A percentile compares a stretch with the other conserved stretches of the same genome.
Conservation (phyloP, 2,888 invertebrate genomes). For the Acanthosepion esculentum region DNA sequence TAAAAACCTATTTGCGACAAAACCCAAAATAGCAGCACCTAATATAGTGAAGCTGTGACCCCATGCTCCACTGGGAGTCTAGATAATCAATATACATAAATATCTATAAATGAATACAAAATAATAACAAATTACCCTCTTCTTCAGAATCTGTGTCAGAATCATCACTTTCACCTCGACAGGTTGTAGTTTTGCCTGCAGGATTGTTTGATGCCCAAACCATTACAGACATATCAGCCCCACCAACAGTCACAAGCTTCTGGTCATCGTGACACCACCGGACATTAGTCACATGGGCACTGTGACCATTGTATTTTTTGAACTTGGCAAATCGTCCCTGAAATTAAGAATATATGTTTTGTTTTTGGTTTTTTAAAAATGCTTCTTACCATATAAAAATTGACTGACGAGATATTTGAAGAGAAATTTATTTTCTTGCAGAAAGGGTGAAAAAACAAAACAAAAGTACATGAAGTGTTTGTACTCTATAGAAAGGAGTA, state of each 20-base stretch:
- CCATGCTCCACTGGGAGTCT: too few relatives aligned
- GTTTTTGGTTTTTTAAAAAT: background rate
- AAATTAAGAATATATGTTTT: constrained; percentile 47
- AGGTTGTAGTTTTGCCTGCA: constrained; percentile 53
- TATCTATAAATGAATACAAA: too few relatives aligned
- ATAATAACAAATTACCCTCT: constrained; percentile 64
- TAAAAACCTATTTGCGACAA: too few relatives aligned
- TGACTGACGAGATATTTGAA: too few relatives aligned
- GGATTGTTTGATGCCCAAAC: constrained; percentile 71
- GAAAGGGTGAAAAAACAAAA: too few relatives aligned
- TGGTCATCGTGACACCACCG: constrained; percentile 72
- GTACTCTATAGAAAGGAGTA: too few relatives aligned
- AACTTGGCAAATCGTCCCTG: constrained; percentile 75
- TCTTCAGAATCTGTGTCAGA: constrained; percentile 75
- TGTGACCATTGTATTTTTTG: constrained; percentile 75
- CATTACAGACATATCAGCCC: constrained; percentile 75
- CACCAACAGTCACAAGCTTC: constrained; percentile 74
- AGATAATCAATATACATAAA: too few relatives aligned
- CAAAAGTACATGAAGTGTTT: too few relatives aligned
- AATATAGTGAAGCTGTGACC: too few relatives aligned
- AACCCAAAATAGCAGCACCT: too few relatives aligned
- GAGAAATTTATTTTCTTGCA: too few relatives aligned
- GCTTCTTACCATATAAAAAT: background rate
- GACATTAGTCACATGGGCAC: constrained; percentile 76
- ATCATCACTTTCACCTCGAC: constrained; percentile 73